phyloP scores from a whole-genome alignment of 2,888 invertebrate genomes.

The Drosophila aldrichi region DNA sequence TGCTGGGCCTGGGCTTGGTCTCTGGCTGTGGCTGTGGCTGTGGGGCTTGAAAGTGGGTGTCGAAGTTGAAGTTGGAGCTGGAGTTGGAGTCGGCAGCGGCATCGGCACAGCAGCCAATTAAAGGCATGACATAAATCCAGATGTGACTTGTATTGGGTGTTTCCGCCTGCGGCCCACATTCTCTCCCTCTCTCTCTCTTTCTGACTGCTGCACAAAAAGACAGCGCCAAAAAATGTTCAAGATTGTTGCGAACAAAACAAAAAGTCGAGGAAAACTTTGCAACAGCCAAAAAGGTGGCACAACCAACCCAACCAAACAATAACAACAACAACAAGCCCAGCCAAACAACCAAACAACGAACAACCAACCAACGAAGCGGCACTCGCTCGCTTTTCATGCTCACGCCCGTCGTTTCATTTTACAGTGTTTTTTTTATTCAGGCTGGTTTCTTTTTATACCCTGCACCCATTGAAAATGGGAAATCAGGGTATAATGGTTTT shows the following conservation, averaged over 20 bases:
- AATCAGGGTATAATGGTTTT: too few relatives aligned
- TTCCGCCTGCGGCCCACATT: slow-evolving; percentile 84
- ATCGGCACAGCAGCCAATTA: slow-evolving; percentile 85
- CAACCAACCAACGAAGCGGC: slow-evolving; percentile 34
- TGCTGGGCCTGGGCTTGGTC: slow-evolving; percentile 34
- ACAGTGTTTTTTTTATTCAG: slow-evolving; percentile 50
- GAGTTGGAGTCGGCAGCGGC: slow-evolving; percentile 23
- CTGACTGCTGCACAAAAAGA: slow-evolving; percentile 48
- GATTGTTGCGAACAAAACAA: slow-evolving; percentile 76
- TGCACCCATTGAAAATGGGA: too few relatives aligned
- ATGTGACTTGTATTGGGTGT: slow-evolving; percentile 85
- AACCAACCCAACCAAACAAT: slow-evolving; percentile 32
- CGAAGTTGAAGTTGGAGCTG: slow-evolving; percentile 19
- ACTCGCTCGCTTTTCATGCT: slow-evolving; percentile 72
- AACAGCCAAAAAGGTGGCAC: slow-evolving; percentile 42
- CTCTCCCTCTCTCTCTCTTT: slow-evolving; percentile 19
- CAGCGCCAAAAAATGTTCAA: slow-evolving; percentile 76
- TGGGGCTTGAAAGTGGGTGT: slow-evolving; percentile 25
- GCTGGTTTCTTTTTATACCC: slow-evolving; percentile 11
- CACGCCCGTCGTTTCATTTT: slow-evolving; percentile 76
- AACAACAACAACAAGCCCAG: slow-evolving; percentile 19
- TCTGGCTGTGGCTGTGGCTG: slow-evolving; percentile 24
- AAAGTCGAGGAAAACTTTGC: slow-evolving; percentile 71
- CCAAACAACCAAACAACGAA: slow-evolving; percentile 17
- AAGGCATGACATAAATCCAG: slow-evolving; percentile 85